Evolutionary conservation across 2,797 vertebrate species (phyloP), one percentile per base, ranked within the genome.

Genomic region (Phataginus tricuspis): DNA sequence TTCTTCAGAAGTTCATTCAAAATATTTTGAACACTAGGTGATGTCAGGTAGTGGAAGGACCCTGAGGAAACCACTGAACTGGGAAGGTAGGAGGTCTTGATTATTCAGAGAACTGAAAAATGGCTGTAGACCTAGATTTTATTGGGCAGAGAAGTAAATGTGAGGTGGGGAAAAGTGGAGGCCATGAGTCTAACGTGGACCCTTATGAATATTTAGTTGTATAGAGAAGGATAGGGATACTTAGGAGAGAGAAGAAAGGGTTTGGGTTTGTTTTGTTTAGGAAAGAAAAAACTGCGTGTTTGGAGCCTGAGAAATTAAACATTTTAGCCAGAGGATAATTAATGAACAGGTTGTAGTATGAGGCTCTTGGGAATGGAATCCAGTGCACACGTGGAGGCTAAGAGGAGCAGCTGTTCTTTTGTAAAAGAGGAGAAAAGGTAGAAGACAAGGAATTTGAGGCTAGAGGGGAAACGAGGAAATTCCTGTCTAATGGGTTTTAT

Each of bases 1-100:
- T 93, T 84, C 71, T 89, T 91, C 31, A 66, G 55, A 78, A 89
- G 49, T 82, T 53, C n/a, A 75, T 75, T 75, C 72, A 64, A 92
- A 90, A 29, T 59, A n/a, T 72, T 93, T 93, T 72, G 15, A 90
- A 25, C 27, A 21, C 23, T 25, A 2, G 63, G 12, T 85, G n/a
- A 13, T 85, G 29, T 61, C 75, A 87, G 25, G 14, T 75, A 72
- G 42, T 91, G 9, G 51, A 68, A 90, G 74, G 37, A 23, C 21
- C 49, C 57, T 29, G 29, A 82, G 84, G 53, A 77, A 64, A 45
- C 61, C 51, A 31, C 23, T 37, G 16, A 84, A 27, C 51, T 79
- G 53, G 59, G 78, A 5, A 51, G 14, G 7, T 69, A 39, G 19
- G 39, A 75, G 29, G 12, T 86, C 49, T 69, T 53, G 11, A 13